Conservation (phyloP, 64 coral and sea anemone genomes). For the Montipora cactus region DNA sequence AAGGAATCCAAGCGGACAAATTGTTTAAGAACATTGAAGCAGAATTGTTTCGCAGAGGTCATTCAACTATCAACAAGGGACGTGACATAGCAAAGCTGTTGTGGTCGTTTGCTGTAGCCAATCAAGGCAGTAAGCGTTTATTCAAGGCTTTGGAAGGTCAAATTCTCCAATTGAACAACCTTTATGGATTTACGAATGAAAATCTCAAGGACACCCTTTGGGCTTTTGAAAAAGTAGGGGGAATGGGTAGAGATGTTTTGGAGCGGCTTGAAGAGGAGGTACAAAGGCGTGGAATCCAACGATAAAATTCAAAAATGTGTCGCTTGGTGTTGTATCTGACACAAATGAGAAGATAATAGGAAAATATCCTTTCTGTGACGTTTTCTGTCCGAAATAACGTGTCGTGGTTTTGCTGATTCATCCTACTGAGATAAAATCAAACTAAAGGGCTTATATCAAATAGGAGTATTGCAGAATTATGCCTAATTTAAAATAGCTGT, state of each 20-base stretch:
- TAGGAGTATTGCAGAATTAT: too few species aligned
- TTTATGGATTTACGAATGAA: not conserved
- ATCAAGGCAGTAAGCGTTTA: not conserved
- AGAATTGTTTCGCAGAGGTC: not conserved
- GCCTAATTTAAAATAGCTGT: too few species aligned
- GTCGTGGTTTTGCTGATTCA: too few species aligned
- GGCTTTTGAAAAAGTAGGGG: not conserved
- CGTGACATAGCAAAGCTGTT: not conserved
- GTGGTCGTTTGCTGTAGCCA: not conserved
- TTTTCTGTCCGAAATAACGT: too few species aligned
- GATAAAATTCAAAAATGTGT: too few species aligned
- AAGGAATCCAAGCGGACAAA: not conserved
- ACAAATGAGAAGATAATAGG: too few species aligned
- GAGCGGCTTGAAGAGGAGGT: too few species aligned
- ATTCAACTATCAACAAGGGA: not conserved
- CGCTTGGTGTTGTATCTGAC: too few species aligned
- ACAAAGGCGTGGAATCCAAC: too few species aligned
- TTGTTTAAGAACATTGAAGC: not conserved
- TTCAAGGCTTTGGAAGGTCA: not conserved
- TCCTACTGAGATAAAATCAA: too few species aligned
- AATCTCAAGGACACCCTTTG: not conserved
- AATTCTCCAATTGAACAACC: not conserved
- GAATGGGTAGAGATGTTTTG: not conserved
- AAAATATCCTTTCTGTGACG: too few species aligned
- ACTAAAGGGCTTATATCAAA: too few species aligned